Evolutionary conservation across 2,888 invertebrate species (phyloP).

Genomic region (Kuschelorhynchus macadamiae): DNA sequence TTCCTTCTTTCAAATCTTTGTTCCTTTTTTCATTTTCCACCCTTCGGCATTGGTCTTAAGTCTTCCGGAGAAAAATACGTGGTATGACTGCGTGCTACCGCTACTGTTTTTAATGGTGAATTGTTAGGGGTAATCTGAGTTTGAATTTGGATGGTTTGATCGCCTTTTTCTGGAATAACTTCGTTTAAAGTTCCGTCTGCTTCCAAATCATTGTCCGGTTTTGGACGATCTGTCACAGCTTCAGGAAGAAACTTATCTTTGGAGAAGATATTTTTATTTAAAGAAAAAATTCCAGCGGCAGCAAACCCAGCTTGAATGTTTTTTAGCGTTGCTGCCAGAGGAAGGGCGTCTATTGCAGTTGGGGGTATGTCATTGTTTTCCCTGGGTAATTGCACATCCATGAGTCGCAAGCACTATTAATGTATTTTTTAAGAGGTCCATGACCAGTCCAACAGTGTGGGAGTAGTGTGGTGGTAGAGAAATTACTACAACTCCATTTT

Average conservation of each 20-base stretch:
- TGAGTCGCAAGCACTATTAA: constrained; percentile 4
- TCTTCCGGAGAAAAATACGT: no score
- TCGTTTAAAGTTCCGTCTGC: no score
- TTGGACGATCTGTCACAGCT: constrained; percentile 26
- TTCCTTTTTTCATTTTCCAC: no score
- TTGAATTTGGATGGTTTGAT: no score
- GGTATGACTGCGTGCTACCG: no score
- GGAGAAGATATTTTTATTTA: constrained; percentile 26
- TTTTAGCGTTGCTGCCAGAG: constrained; percentile 10
- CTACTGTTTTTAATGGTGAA: no score
- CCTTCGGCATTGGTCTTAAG: no score
- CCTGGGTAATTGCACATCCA: constrained; percentile 19
- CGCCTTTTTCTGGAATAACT: no score
- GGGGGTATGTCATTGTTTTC: constrained; percentile 18
- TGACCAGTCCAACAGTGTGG: constrained; percentile 16
- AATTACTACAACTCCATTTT: constrained; percentile 21
- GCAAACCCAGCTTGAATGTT: constrained; percentile 32
- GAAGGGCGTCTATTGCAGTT: constrained; percentile 12
- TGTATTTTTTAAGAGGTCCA: constrained; percentile 21
- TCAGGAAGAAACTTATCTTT: constrained; percentile 27
- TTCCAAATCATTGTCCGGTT: constrained; percentile 16
- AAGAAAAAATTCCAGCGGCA: constrained; percentile 15
- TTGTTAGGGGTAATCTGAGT: no score
- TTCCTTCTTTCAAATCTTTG: no score
- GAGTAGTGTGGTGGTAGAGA: not conserved